These are phyloP conservation scores for Scaeva pyrastri DNA, from an alignment of 2,888 invertebrate genomes.

Conservation along the genomic window DNA sequence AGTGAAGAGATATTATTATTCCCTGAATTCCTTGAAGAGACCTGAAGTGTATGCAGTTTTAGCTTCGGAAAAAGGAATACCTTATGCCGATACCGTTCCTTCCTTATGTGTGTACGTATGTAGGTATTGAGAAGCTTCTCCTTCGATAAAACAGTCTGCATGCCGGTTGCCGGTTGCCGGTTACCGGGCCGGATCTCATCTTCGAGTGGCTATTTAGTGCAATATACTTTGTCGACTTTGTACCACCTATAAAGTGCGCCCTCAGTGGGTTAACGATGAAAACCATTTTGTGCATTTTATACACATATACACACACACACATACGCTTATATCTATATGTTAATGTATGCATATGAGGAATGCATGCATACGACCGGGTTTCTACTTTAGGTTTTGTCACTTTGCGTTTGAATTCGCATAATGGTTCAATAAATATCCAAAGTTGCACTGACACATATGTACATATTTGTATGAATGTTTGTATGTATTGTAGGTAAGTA, in stretches of 20 bases:
- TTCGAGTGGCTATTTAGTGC: slow-evolving; percentile 70
- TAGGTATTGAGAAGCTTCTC: not conserved
- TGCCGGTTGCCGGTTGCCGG: too few species aligned
- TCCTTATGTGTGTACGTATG: not conserved
- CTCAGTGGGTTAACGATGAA: slow-evolving; percentile 61
- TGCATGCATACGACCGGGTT: not conserved
- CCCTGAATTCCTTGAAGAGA: slow-evolving; percentile 29
- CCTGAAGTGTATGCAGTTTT: not conserved
- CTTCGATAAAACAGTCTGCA: not conserved
- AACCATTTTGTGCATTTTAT: slow-evolving; percentile 41
- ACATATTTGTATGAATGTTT: not conserved
- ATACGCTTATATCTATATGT: not conserved
- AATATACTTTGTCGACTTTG: slow-evolving; percentile 68
- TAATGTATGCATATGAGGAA: not conserved
- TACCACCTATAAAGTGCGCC: slow-evolving; percentile 45
- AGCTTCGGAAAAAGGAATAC: not conserved
- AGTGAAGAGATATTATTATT: slow-evolving; percentile 42
- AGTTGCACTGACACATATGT: slow-evolving; percentile 37
- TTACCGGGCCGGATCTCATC: slow-evolving; percentile 43
- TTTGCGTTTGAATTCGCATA: slow-evolving; percentile 72
- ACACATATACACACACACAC: too few species aligned
- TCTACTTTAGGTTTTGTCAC: slow-evolving; percentile 62
- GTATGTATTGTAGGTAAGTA: not conserved
- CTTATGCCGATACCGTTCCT: not conserved
- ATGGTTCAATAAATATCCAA: slow-evolving; percentile 77